Percentiles rank a stretch among this genome's conserved stretches.
Evolutionary conservation across 2,888 invertebrate species (phyloP).

Genomic region (Homarus gammarus): DNA sequence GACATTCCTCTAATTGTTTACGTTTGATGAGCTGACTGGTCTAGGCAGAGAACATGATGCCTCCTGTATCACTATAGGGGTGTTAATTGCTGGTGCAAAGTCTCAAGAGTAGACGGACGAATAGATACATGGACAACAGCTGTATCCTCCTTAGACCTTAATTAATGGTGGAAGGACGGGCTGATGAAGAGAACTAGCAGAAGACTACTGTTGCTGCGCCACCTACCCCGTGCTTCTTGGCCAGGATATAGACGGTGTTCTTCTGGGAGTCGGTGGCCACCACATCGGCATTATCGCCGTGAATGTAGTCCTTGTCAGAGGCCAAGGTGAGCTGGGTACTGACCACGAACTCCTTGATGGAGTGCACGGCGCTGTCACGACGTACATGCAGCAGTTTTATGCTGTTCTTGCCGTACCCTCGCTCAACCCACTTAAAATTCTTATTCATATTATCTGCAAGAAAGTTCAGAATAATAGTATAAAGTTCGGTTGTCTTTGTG

Average conservation of each 20-base stretch:
- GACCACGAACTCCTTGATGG: constrained; percentile 87
- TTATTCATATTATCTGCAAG: constrained; percentile 30
- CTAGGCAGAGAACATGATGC: neutral
- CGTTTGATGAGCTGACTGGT: no score
- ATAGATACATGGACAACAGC: no score
- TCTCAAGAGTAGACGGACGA: no score
- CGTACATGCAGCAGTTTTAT: constrained; percentile 87
- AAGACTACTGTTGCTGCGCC: no score
- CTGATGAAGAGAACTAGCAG: no score
- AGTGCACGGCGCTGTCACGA: constrained; percentile 85
- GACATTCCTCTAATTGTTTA: no score
- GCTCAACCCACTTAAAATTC: constrained; percentile 83
- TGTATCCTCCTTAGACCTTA: no score
- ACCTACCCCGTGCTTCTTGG: constrained; percentile 88
- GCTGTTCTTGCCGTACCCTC: constrained; percentile 87
- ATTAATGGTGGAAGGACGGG: no score
- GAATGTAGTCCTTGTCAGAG: constrained; percentile 86
- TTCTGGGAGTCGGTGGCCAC: constrained; percentile 91
- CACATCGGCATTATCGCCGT: constrained; percentile 88
- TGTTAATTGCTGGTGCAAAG: no score
- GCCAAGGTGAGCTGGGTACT: constrained; percentile 86
- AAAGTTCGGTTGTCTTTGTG: neutral
- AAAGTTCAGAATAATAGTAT: neutral
- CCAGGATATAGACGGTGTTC: constrained; percentile 89
- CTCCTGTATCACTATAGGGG: no score